Conservation (phyloP, 2,113 vertebrate genomes). For the Galbula dea region DNA sequence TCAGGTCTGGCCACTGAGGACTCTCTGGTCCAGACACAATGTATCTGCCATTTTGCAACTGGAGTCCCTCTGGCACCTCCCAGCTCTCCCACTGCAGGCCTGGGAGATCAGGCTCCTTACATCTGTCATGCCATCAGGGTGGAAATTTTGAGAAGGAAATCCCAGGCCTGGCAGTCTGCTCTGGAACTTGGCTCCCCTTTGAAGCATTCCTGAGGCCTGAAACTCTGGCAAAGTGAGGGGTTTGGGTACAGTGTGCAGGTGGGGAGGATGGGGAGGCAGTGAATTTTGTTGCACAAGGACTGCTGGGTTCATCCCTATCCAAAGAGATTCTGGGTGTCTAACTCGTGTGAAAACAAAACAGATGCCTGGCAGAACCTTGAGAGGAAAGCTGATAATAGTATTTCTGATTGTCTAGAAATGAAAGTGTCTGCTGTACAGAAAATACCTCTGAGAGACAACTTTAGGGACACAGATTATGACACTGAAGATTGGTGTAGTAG, state of each 20-base stretch:
- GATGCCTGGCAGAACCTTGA: neutral
- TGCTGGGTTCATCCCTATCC: neutral
- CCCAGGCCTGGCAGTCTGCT: neutral
- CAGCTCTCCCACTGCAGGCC: neutral
- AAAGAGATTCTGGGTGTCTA: neutral
- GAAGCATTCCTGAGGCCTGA: neutral
- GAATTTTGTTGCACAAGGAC: neutral
- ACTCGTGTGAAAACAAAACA: neutral
- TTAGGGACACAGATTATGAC: neutral
- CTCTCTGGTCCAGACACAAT: neutral
- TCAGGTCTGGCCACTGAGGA: neutral
- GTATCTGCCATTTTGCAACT: fast-evolving
- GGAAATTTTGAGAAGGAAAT: neutral
- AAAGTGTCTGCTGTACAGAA: neutral
- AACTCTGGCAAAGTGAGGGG: neutral
- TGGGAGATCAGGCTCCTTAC: neutral
- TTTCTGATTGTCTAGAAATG: neutral
- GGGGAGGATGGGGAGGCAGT: fast-evolving
- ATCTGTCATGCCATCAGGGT: neutral
- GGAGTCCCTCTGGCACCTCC: neutral
- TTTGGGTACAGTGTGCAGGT: fast-evolving
- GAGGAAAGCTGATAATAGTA: neutral
- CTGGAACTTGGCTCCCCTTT: neutral
- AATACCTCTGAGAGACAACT: neutral
- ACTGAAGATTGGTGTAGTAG: neutral